phyloP scores from a whole-genome alignment of 1,140 invertebrate species.

The Ephestia elutella region DNA sequence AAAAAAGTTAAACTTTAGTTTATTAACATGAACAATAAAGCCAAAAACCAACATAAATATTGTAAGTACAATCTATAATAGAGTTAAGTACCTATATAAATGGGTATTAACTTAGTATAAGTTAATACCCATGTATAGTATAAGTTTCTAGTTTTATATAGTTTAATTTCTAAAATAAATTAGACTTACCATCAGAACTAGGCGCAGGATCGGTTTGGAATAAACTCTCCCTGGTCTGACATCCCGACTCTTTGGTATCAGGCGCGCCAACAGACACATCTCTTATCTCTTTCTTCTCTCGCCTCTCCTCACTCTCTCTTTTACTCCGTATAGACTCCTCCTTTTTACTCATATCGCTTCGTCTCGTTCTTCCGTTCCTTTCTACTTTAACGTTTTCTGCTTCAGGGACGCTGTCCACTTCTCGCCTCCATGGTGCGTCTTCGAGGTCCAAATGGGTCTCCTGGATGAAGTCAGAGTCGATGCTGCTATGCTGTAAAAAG shows the following conservation, averaged over 20 bases:
- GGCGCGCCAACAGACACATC: slow-evolving; percentile 67
- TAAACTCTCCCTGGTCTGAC: slow-evolving; percentile 85
- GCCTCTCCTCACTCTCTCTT: slow-evolving; percentile 35
- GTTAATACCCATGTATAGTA: too few species aligned
- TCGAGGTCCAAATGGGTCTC: slow-evolving; percentile 62
- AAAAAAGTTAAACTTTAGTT: too few species aligned
- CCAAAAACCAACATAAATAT: too few species aligned
- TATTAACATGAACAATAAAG: too few species aligned
- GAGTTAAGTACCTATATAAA: too few species aligned
- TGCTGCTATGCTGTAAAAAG: slow-evolving; percentile 47
- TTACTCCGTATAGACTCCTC: slow-evolving; percentile 56
- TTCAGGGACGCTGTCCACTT: slow-evolving; percentile 51
- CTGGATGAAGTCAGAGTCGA: slow-evolving; percentile 60
- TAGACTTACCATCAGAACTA: slow-evolving; percentile 57
- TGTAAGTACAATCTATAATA: too few species aligned
- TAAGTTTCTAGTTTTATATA: too few species aligned
- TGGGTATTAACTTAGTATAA: too few species aligned
- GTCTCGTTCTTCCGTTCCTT: slow-evolving; percentile 53
- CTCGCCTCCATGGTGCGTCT: slow-evolving; percentile 68
- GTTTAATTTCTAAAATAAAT: too few species aligned
- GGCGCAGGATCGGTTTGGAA: slow-evolving; percentile 74
- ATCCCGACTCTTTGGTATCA: slow-evolving; percentile 85
- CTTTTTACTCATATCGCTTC: slow-evolving; percentile 53
- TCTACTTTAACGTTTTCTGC: slow-evolving; percentile 50
- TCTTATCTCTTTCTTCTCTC: slow-evolving; percentile 52